phyloP scores from a whole-genome alignment of 1,140 invertebrate genomes.

The Adelges cooleyi region DNA sequence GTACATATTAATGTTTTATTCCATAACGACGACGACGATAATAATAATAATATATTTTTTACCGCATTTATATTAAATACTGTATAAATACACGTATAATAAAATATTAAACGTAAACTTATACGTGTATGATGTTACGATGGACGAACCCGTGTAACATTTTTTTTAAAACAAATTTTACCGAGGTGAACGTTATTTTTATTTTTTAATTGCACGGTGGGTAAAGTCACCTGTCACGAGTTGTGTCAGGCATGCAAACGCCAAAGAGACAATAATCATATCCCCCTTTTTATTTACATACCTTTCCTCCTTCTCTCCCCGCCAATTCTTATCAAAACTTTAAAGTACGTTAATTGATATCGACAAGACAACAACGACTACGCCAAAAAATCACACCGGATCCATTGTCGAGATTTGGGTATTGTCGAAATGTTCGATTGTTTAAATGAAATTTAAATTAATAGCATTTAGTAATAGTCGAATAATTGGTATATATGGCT shows the following conservation, averaged over 20 bases:
- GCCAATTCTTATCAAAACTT: too few species aligned
- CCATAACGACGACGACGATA: too few species aligned
- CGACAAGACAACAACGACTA: neutral
- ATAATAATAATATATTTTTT: too few species aligned
- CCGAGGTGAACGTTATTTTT: conserved; percentile 7
- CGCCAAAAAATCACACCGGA: conserved; percentile 27
- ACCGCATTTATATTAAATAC: too few species aligned
- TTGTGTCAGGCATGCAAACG: conserved; percentile 21
- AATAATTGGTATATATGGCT: too few species aligned
- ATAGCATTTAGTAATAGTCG: too few species aligned
- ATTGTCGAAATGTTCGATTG: conserved; percentile 15
- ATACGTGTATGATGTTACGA: neutral
- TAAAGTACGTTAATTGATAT: too few species aligned
- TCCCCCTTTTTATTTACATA: conserved; percentile 4
- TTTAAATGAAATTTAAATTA: too few species aligned
- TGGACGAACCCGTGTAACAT: conserved; percentile 16
- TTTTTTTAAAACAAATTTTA: too few species aligned
- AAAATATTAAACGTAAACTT: too few species aligned
- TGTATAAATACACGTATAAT: too few species aligned
- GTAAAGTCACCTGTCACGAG: conserved; percentile 22
- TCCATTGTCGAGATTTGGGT: conserved; percentile 17
- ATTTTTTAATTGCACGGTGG: conserved; percentile 24
- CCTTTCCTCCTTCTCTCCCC: neutral
- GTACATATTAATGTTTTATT: too few species aligned
- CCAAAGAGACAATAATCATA: conserved; percentile 1